Evolutionary conservation across 2,888 invertebrate species (phyloP), one percentile per base, ranked within the genome.

Genomic region (Melanotus villosus): DNA sequence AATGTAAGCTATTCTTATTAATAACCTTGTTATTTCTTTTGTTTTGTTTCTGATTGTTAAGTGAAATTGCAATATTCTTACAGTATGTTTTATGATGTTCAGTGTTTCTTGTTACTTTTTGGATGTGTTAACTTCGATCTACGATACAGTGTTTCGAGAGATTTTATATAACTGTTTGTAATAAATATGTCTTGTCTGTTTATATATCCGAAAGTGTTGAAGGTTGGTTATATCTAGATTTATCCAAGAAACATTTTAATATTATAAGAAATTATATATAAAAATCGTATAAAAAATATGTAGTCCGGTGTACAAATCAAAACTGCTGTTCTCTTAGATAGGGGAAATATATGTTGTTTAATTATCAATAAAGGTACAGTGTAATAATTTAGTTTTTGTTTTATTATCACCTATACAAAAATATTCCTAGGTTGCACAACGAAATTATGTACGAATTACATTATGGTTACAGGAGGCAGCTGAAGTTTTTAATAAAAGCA

Each of bases 261-360:
- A 32, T 52, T 32, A 19, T 52, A 32, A 10, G 32, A 52, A 7
- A 52, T 16, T 52, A 52, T 52, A 10, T 52, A 30, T 26, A 34
- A 52, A n/a, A 52, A 52, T 1, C 32, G 18, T 52, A 26, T 26
- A 7, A 26, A n/a, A 52, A 52, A 19, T 52, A 52, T 50, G 23
- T 19, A 19, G 47, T 52, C 12, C 32, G 16, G 16, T 52, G 52
- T 52, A 52, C 21, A 52, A 32, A 52, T 52, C 52, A 52, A 30
- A 52, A 52, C 16, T 52, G 32, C 32, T 52, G 4, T 52, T 26
- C 10, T 52, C 1, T 52, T 52, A 52, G 52, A 19, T 14, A 26
- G 52, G 14, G 18, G 26, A 47, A 19, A 14, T 52, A 52, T 52
- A 52, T 52, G 52, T 52, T 52, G 52, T 52, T 52, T 52, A 52